Evolutionary conservation across 2,797 vertebrate species (phyloP).

Genomic region (Paguma larvata): DNA sequence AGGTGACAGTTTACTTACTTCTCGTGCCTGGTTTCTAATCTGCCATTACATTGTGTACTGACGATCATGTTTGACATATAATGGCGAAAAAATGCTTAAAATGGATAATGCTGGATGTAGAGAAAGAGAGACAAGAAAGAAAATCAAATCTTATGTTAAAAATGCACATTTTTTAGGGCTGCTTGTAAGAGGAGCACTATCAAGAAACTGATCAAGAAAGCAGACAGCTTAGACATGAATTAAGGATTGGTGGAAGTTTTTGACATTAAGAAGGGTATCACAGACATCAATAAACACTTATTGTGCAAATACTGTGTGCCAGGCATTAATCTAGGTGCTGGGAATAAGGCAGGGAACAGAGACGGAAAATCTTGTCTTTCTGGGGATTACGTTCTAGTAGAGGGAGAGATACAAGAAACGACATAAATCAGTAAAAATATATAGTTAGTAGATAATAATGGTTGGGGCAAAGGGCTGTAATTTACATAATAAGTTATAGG

Average conservation of each 20-base stretch:
- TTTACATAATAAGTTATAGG: constrained; percentile 16
- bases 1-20: background rate
- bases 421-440: background rate
- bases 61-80: background rate
- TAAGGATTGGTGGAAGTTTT: background rate
- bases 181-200: background rate
- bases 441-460: background rate
- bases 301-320: background rate
- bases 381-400: background rate
- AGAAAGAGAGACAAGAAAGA: background rate
- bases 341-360: background rate
- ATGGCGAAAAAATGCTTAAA: background rate
- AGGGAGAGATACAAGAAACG: background rate
- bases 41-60: background rate
- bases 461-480: background rate
- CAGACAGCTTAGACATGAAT: background rate
- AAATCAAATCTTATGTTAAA: constrained; percentile 31
- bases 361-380: background rate
- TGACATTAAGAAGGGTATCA: background rate
- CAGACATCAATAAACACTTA: background rate
- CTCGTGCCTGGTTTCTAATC: background rate
- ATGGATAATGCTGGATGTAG: background rate
- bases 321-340: background rate
- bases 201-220: constrained; percentile 27
- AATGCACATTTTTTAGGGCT: constrained; percentile 17